Evolutionary conservation across 2,888 invertebrate genomes (phyloP), one percentile per base, ranked within the genome.

Genomic region (Dasypogon diadema): DNA sequence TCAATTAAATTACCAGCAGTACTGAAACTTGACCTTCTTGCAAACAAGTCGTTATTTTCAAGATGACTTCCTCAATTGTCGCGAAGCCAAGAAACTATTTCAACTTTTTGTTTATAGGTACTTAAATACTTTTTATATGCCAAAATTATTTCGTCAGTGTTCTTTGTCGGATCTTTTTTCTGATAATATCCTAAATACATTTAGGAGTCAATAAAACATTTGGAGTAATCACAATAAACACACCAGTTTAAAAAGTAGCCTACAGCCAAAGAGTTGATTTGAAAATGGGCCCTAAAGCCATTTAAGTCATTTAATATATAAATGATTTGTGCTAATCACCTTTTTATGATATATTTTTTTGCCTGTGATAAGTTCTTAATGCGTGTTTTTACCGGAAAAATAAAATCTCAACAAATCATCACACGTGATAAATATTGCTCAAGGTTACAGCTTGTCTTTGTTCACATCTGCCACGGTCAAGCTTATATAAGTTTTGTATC

Each of bases 1-100:
- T 37, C 60, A 60, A 60, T 60, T 60, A 60, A 60, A 60, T 37
- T 21, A 60, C 60, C 60, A 34, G 26, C 37, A 37, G 60, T 60
- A 60, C 37, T 60, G 60, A 37, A 60, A 34, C 34, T 60, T 60
- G 60, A 60, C 60, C 60, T 60, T 60, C 37, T 60, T 60, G 37
- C 37, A 16, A 21, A 18, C 60, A 60, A 37, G 14, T 34, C 34
- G 60, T 60, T 37, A 60, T 60, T 60, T 60, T 60, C 60, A 60
- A 60, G 60, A 60, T 60, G 60, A 60, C 60, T 60, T 60, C 60
- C 60, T 60, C 60, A 60, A 60, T 60, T 60, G 60, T 60, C 60
- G 60, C 60, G 60, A 14, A 60, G 37, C 42, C 42, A 42, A 8
- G 42, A 42, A 42, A 42, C 42, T 42, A 12, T 42, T 42, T 42